phyloP scores from a whole-genome alignment of 2,888 invertebrate species.

The Dicyrtoma fusca region DNA sequence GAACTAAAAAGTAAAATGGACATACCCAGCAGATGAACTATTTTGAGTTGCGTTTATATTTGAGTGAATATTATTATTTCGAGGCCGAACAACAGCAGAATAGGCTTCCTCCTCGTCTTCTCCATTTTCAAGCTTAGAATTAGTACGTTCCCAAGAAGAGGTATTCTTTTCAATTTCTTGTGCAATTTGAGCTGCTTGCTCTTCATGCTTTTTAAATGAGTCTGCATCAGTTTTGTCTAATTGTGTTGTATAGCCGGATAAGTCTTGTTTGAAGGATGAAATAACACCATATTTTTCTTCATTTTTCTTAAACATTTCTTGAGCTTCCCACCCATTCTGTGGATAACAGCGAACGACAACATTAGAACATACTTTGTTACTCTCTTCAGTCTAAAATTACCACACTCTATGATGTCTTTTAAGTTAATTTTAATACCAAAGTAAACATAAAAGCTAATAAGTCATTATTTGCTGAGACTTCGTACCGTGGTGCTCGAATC shows the following conservation, averaged over 20 bases:
- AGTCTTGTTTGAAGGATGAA: constrained; percentile 86
- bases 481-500: constrained; percentile 62
- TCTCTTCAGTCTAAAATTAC: too few species aligned
- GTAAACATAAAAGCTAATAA: constrained; percentile 56
- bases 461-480: constrained; percentile 42
- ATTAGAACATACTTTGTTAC: too few species aligned
- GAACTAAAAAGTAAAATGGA: too few species aligned
- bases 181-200: constrained; percentile 86
- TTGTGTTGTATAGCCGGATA: constrained; percentile 89
- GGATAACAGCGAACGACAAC: neutral
- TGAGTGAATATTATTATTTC: constrained; percentile 46
- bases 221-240: constrained; percentile 83
- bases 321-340: constrained; percentile 91
- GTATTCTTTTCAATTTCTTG: constrained; percentile 89
- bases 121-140: constrained; percentile 85
- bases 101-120: constrained; percentile 80
- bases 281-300: constrained; percentile 88
- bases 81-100: constrained; percentile 79
- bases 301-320: constrained; percentile 96
- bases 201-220: constrained; percentile 80
- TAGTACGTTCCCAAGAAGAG: constrained; percentile 76
- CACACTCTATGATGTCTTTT: too few species aligned
- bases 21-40: constrained; percentile 34
- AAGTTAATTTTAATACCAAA: too few species aligned
- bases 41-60: constrained; percentile 50